Evolutionary conservation across 2,113 vertebrate genomes (phyloP), one percentile per base, ranked within the genome.

Genomic region (Proteles cristata): DNA sequence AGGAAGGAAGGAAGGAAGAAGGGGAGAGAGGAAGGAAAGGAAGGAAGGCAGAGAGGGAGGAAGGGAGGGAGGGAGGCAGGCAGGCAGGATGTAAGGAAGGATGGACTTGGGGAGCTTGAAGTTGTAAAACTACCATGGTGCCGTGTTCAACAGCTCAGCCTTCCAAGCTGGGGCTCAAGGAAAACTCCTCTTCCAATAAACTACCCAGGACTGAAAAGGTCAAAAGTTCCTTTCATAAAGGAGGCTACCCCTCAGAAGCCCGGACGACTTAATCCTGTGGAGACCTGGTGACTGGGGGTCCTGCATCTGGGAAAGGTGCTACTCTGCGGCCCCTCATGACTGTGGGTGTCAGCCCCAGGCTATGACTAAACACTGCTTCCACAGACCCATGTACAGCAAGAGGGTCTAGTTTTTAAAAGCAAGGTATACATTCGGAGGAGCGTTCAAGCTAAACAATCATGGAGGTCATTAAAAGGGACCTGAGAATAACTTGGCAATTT

Each of bases 331-430:
- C 14, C 11, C 55, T 53, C 11, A 3, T 53, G n/a, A 33, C 15
- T 17, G 21, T n/a, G 63, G 63, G 31, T 12, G 43, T 14, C 43
- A n/a, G 61, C 6, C 58, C 74, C 11, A 39, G 63, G 21, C 11
- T 48, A 8, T 25, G 25, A 33, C 21, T 39, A 45, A 28, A 23
- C 23, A 25, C 2, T 11, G 61, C 23, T 69, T 55, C 31, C 11
- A 6, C 0, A 6, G 5, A 53, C 39, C 39, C 25, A 6, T 0
- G 35, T 0, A 15, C 15, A 15, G 61, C 17, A 2, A 90, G n/a
- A 8, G 33, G 1, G 8, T 39, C 23, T 53, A 7, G 11, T 23
- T 25, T 93, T 8, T 11, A 39, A 76, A 80, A 45, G 76, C 11
- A 1, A 45, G 45, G 16, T 74, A 2, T 26, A 48, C 28, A 2